Percentiles rank a stretch among this genome's conserved stretches.
phyloP scores from a whole-genome alignment of 2,888 invertebrate genomes.

The Apotomis capreana region DNA sequence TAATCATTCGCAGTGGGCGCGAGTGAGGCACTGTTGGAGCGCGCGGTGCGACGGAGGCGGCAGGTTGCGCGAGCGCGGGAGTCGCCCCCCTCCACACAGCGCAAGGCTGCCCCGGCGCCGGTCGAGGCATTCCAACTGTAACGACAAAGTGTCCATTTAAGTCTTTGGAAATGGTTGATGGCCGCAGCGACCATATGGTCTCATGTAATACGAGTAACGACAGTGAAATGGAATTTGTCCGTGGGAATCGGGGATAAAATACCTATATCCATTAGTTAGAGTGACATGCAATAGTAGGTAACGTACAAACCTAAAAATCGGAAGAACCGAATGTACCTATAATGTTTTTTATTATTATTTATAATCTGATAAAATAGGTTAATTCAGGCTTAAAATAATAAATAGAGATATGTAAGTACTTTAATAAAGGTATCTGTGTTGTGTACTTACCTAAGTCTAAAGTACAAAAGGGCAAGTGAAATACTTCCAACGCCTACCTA shows the following conservation, averaged over 20 bases:
- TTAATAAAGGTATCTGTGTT: too few relatives aligned
- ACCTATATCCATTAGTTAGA: too few relatives aligned
- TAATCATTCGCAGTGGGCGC: conserved; percentile 64
- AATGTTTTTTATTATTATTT: too few relatives aligned
- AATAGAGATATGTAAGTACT: too few relatives aligned
- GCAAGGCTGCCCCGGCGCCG: conserved; percentile 67
- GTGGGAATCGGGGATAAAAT: neutral
- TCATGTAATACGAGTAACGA: conserved; percentile 67
- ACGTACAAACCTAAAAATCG: too few relatives aligned
- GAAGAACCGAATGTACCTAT: too few relatives aligned
- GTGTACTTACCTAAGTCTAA: too few relatives aligned
- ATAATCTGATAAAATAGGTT: too few relatives aligned
- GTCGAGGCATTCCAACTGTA: conserved; percentile 76
- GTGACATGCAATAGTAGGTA: too few relatives aligned
- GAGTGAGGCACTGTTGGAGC: conserved; percentile 64
- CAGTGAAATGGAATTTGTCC: conserved; percentile 50
- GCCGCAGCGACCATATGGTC: conserved; percentile 78
- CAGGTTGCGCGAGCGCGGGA: conserved; percentile 75
- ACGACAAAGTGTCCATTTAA: conserved; percentile 82
- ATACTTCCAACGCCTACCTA: neutral
- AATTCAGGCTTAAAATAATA: too few relatives aligned
- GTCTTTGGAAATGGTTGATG: conserved; percentile 80
- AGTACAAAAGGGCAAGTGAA: neutral
- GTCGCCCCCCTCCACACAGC: conserved; percentile 53
- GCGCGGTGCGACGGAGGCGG: conserved; percentile 69